Evolutionary conservation across 2,797 vertebrate genomes (phyloP).

Genomic region (Acrocephalus scirpaceus): DNA sequence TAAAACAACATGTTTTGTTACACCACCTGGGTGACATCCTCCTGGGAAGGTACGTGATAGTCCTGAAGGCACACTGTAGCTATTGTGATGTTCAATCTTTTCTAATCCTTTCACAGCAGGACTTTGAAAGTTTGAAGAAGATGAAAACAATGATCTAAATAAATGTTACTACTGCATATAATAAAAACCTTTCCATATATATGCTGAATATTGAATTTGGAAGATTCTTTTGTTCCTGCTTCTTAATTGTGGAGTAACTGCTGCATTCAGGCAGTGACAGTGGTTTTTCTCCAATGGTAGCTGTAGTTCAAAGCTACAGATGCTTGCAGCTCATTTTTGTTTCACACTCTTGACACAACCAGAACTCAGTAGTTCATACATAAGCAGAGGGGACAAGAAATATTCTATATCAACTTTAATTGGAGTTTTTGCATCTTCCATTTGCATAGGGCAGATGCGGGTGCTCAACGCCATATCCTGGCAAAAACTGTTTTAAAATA

Average conservation of each 20-base stretch:
- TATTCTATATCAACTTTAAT: neutral
- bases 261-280: neutral
- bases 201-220: neutral
- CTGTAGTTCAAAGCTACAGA: neutral
- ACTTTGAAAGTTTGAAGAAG: neutral
- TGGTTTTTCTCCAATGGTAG: neutral
- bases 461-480: neutral
- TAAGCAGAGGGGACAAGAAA: neutral
- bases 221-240: neutral
- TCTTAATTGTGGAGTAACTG: neutral
- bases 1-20: neutral
- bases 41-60: neutral
- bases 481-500: neutral
- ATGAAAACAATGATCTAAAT: neutral
- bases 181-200: neutral
- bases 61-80: neutral
- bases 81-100: neutral
- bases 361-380: neutral
- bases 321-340: neutral
- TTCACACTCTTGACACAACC: neutral
- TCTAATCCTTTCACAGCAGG: neutral
- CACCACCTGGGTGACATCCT: neutral
- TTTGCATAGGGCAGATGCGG: accelerated
- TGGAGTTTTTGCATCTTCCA: neutral
- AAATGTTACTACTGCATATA: accelerated